Evolutionary conservation across 2,113 vertebrate genomes (phyloP).

Genomic region (Heteronetta atricapilla): DNA sequence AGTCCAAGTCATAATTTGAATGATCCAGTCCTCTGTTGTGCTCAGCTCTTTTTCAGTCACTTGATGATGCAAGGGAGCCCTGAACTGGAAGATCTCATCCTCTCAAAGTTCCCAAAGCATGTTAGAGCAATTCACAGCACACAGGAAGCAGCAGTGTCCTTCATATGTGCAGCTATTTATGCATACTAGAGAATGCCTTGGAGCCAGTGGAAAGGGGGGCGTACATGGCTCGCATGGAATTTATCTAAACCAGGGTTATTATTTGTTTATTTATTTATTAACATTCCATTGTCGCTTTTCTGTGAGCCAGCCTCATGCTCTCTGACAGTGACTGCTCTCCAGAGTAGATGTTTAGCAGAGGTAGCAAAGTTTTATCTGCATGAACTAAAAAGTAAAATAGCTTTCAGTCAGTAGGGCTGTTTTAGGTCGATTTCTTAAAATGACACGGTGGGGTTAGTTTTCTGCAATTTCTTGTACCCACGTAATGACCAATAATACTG

Average conservation of each 20-base stretch:
- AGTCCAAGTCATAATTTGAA: background rate
- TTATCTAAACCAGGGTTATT: background rate
- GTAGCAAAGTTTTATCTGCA: too few species aligned
- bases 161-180: background rate
- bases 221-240: background rate
- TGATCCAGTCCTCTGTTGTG: background rate
- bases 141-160: background rate
- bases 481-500: background rate
- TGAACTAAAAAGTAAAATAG: background rate
- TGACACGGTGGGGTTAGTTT: background rate
- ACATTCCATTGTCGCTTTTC: background rate
- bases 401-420: background rate
- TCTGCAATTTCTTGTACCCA: background rate
- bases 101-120: background rate
- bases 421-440: background rate
- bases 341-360: background rate
- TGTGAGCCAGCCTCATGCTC: background rate
- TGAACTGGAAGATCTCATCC: background rate
- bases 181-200: background rate
- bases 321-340: background rate
- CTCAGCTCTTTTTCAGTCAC: background rate
- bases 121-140: background rate
- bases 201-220: background rate
- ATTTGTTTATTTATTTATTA: background rate
- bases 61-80: background rate